Evolutionary conservation across 2,797 vertebrate genomes (phyloP), one percentile per base, ranked within the genome.

Genomic region (Echiichthys vipera): DNA sequence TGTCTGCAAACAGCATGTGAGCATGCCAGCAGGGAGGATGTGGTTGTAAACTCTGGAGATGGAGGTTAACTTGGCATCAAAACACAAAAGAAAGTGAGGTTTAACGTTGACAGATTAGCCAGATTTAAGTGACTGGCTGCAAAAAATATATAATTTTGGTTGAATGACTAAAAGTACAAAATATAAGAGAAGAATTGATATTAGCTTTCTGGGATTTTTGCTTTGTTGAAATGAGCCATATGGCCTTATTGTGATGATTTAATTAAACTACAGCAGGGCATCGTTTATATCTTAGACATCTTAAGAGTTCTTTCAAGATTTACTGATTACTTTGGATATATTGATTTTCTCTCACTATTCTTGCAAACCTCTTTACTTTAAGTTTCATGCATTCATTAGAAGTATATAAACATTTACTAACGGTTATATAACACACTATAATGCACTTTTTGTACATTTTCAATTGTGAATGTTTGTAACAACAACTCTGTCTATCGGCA

Each of bases 21-120:
- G 54, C 30, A 18, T 43, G 67, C n/a, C 69, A 66, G 69, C 5
- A 59, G 63, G 62, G 71, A 87, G 85, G 84, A 86, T 83, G 82
- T 83, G 80, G 77, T 86, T 72, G 74, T 49, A 22, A 54, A 4
- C 37, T 67, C n/a, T 68, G 64, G 71, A 73, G 65, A 65, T 32
- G 39, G 39, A 78, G 65, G 54, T 53, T 74, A 39, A 57, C 15
- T 40, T 54, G 40, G 14, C 47, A 61, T 45, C 22, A n/a, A 42
- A 27, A 45, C 14, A 46, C 29, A 45, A 51, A 50, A 25, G 30
- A 74, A 27, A 45, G 32, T 30, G 22, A 65, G 55, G 55, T 43
- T 30, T 40, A 20, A 11, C 3, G 34, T 46, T 9, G 30, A 66
- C 18, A 82, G 18, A 66, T 71, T 56, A 5, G 20, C 8, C 36